Evolutionary conservation across 2,888 invertebrate species (phyloP), one percentile per base, ranked within the genome.

Genomic region (Omphaloscelis lunosa): DNA sequence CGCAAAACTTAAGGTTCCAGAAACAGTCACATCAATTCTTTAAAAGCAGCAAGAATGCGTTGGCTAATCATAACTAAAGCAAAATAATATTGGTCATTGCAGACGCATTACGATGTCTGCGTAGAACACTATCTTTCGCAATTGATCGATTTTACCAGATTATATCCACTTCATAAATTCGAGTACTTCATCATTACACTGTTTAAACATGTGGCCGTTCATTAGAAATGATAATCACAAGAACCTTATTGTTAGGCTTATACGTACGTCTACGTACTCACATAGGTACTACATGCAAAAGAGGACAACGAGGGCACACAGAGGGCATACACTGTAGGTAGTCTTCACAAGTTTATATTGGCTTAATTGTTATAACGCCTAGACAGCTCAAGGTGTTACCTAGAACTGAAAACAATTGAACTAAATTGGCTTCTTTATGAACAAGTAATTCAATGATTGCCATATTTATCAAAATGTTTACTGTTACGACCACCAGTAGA

Each of bases 391-490:
- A 87, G 87, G 87, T 87, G 78, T 77, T 76, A 51, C 59, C 70
- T 85, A 85, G 75, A 78, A 80, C 76, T 73, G 69, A 75, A 80
- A 81, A 74, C 79, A 87, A 87, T 87, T 87, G 86, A 80, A 73
- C 80, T 81, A 63, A 87, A 87, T 87, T 87, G 87, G 62, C 75
- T 78, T 65, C 67, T 85, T 75, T 82, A 85, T 77, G 79, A 15
- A 53, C 59, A 59, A 82, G 66, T 83, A 84, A 82, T 82, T 87
- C 72, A 79, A 87, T 86, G 75, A 82, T 85, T 84, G 82, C 65
- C 73, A 75, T 77, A 79, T 84, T 68, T 80, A 80, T 77, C 74
- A 66, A 80, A 72, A 84, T 63, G 65, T 78, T 61, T 66, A 66
- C 63, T 73, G 75, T 75, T 74, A 65, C 34, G 72, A 67, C 6